These are phyloP conservation scores for Seira ritae DNA, from an alignment of 2,888 invertebrate species.

Conservation along the genomic window DNA sequence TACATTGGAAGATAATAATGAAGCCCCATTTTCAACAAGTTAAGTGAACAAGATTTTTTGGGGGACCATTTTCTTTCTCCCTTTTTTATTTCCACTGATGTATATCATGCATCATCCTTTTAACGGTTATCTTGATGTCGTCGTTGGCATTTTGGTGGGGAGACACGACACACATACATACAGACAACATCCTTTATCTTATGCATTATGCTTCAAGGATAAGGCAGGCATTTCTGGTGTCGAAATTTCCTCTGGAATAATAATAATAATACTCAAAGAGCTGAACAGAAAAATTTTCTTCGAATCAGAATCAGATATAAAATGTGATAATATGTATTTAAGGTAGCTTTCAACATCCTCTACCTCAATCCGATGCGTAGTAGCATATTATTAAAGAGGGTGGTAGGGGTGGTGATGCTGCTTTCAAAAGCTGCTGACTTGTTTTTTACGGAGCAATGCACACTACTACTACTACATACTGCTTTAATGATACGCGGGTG, in stretches of 20 bases:
- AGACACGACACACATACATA: background rate
- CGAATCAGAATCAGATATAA: background rate
- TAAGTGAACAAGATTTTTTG: constrained; percentile 32
- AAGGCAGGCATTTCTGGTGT: background rate
- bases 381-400: background rate
- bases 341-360: constrained; percentile 7
- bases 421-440: background rate
- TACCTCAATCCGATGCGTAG: background rate
- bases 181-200: background rate
- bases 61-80: constrained; percentile 17
- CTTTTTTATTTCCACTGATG: constrained; percentile 21
- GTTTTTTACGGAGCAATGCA: background rate
- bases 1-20: constrained; percentile 27
- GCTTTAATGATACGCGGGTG: constrained; percentile 61
- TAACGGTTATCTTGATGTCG: constrained; percentile 48
- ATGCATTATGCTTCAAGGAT: background rate
- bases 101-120: constrained; percentile 37
- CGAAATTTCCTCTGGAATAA: background rate
- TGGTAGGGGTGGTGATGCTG: background rate
- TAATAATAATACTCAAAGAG: no score
- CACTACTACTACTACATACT: no score
- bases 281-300: background rate
- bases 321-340: constrained; percentile 4
- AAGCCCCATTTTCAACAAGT: constrained; percentile 57
- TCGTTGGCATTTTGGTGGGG: constrained; percentile 16